Evolutionary conservation across 2,113 vertebrate species (phyloP), one percentile per base, ranked within the genome.

Genomic region (Elachura formosa): DNA sequence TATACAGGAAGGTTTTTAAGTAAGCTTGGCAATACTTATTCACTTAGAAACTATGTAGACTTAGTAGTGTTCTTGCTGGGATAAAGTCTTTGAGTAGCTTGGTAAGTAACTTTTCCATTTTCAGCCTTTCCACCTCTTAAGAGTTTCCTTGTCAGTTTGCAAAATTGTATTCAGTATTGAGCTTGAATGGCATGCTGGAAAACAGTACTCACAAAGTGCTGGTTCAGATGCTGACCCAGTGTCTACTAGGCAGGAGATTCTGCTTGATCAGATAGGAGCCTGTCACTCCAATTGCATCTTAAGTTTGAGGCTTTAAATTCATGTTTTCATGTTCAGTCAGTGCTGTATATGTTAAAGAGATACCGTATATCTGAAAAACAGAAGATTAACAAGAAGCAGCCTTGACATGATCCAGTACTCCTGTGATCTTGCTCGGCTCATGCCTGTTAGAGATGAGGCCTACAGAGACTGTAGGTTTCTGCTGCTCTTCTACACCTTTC

Each of bases 311-410:
- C 41, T 76, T 88, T 90, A 83, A 75, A 64, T n/a, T 56, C n/a
- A 26, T 7, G 6, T 15, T 81, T 74, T 66, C 2, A 1, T 68
- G 36, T 74, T 79, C 36, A 29, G 66, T 67, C 34, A 15, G 24
- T 40, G 22, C 48, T 67, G 5, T n/a, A 23, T 49, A 28, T 33
- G 38, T 51, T 77, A 8, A 52, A 73, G 33, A 61, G 18, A 29
- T 61, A n/a, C 8, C 0, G 0, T 72, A 12, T 52, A 17, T 54
- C 25, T 54, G 25, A 55, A 80, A 71, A 86, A 34, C 12, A 36
- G 24, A 52, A 51, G 13, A 36, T 33, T 11, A 52, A 18, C 25
- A 51, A 51, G 40, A 59, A 38, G 31, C 28, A 69, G 55, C 62
- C 56, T 26, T 67, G 40, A 18, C 66, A 14, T 3, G 10, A 54